A percentile compares a stretch with the other conserved stretches of the same genome.
Evolutionary conservation across 2,113 vertebrate genomes (phyloP).

Genomic region (Paraplagusia blochii): DNA sequence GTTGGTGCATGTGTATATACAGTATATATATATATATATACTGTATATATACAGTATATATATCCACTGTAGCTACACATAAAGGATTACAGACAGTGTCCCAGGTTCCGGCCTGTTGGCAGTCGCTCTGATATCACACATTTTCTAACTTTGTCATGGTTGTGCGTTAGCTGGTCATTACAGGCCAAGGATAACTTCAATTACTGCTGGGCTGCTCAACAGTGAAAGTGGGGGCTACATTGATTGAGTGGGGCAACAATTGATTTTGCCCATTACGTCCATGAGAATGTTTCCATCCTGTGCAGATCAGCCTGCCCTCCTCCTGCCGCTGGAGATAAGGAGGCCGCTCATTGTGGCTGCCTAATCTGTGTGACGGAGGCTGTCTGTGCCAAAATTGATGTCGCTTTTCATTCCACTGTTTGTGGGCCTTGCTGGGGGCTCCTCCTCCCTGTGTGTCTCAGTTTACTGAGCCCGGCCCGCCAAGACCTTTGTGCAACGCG

Average conservation of each 20-base stretch:
- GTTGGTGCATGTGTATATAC: no score
- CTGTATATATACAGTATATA: no score
- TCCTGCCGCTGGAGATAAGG: conserved; percentile 99
- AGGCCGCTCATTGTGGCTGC: conserved; percentile 96
- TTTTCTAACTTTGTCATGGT: conserved; percentile 97
- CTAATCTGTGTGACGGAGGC: conserved; percentile 99
- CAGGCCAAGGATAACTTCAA: conserved; percentile 99
- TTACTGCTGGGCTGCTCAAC: conserved; percentile 99
- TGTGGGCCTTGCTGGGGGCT: conserved; percentile 87
- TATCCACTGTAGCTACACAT: conserved; percentile 13
- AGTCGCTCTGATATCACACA: conserved; percentile 93
- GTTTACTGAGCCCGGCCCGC: conserved; percentile 64
- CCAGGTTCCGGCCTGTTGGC: conserved; percentile 91
- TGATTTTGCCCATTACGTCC: conserved; percentile 99
- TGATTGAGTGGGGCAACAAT: conserved; percentile 99
- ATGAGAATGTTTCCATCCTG: conserved; percentile 99
- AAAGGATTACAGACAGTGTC: conserved; percentile 64
- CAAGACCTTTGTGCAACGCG: conserved; percentile 57
- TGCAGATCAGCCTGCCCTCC: conserved; percentile 98
- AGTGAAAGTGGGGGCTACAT: conserved; percentile 98
- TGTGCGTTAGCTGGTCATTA: conserved; percentile 96
- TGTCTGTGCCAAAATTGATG: conserved; percentile 99
- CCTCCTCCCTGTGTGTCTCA: conserved; percentile 82
- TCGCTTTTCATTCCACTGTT: conserved; percentile 97
- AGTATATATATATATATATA: no score